phyloP scores from a whole-genome alignment of 1,140 invertebrate species.

The Bradynema listronoti region DNA sequence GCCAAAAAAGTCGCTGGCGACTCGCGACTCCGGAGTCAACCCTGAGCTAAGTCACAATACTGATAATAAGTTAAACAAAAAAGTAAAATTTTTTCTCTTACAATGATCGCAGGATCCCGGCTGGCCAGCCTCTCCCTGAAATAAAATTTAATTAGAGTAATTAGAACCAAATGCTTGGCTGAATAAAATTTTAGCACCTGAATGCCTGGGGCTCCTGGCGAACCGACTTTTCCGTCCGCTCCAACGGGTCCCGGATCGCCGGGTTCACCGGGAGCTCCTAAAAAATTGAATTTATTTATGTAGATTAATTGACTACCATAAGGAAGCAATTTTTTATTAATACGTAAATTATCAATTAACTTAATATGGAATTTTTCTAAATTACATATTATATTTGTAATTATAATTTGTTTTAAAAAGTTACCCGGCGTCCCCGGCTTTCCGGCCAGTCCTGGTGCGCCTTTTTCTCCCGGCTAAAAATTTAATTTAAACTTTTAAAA shows the following conservation, averaged over 20 bases:
- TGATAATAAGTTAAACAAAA: too few relatives aligned
- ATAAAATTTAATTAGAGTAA: neutral
- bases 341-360: too few relatives aligned
- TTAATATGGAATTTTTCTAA: too few relatives aligned
- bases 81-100: too few relatives aligned
- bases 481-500: neutral
- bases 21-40: too few relatives aligned
- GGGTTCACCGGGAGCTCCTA: constrained; percentile 26
- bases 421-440: neutral
- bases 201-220: constrained; percentile 18
- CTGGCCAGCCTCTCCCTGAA: constrained; percentile 15
- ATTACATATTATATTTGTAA: too few relatives aligned
- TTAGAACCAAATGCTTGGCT: neutral
- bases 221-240: constrained; percentile 18
- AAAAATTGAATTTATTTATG: neutral
- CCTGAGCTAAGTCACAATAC: too few relatives aligned
- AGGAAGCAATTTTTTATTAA: too few relatives aligned
- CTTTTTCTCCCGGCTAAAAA: constrained; percentile 2
- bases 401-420: too few relatives aligned
- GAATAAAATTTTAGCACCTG: constrained; percentile 4
- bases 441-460: constrained; percentile 12
- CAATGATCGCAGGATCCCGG: constrained; percentile 23
- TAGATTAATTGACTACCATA: neutral
- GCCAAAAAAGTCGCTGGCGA: too few relatives aligned
- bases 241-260: constrained; percentile 19